phyloP scores from a whole-genome alignment of 2,113 vertebrate species.

The Myxocyprinus asiaticus region DNA sequence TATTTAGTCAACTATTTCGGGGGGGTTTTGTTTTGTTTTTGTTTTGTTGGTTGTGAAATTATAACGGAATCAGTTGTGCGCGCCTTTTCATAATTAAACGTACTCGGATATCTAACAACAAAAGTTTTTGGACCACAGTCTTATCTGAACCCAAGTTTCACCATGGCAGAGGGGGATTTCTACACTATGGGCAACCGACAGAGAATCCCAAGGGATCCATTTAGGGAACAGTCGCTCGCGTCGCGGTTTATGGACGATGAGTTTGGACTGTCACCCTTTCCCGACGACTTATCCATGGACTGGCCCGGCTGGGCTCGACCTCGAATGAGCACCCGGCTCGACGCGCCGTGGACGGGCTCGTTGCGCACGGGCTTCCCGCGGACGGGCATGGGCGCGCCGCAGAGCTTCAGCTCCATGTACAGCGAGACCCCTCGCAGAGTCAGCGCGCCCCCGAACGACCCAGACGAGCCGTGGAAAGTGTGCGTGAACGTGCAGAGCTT shows the following conservation, averaged over 20 bases:
- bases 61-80: no score
- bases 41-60: no score
- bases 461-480: constrained; percentile 96
- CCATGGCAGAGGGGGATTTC: constrained; percentile 92
- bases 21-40: neutral
- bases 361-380: constrained; percentile 82
- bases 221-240: constrained; percentile 83
- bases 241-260: constrained; percentile 92
- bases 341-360: constrained; percentile 80
- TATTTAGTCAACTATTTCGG: no score
- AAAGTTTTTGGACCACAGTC: neutral
- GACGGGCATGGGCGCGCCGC: constrained; percentile 69
- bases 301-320: constrained; percentile 95
- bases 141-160: constrained; percentile 10
- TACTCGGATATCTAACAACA: neutral
- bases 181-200: constrained; percentile 78
- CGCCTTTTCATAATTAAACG: neutral
- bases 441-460: constrained; percentile 72
- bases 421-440: constrained; percentile 75
- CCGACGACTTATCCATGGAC: constrained; percentile 86
- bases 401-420: constrained; percentile 77
- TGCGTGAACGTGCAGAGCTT: constrained; percentile 98
- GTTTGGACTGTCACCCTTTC: constrained; percentile 88
- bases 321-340: constrained; percentile 79
- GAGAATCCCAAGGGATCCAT: constrained; percentile 84